phyloP scores from a whole-genome alignment of 1,140 invertebrate genomes.

The Paralvinella palmiformis region DNA sequence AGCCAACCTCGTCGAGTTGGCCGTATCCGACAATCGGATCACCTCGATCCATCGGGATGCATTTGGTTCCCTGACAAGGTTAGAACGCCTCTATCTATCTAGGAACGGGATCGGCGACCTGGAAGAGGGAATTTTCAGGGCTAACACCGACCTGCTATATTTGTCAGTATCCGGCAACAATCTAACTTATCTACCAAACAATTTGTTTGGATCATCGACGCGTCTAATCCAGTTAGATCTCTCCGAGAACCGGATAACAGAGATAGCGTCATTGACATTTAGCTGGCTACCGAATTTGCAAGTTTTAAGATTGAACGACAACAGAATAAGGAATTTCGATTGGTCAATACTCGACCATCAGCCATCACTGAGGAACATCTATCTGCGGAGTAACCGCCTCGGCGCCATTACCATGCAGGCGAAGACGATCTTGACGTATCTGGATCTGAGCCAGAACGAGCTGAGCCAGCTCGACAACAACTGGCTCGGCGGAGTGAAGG shows the following conservation, averaged over 20 bases:
- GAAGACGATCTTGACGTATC: no score
- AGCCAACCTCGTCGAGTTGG: slow-evolving; percentile 64
- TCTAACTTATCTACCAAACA: neutral
- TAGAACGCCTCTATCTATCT: neutral
- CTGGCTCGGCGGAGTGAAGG: neutral
- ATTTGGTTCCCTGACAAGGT: slow-evolving; percentile 52
- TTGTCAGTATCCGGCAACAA: slow-evolving; percentile 8
- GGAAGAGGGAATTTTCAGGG: neutral
- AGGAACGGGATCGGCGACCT: slow-evolving; percentile 1
- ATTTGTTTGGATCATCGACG: slow-evolving; percentile 55
- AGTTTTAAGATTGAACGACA: slow-evolving; percentile 54
- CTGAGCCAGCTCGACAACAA: no score
- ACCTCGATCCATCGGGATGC: slow-evolving; percentile 67
- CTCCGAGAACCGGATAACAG: slow-evolving; percentile 62
- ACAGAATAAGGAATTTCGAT: slow-evolving; percentile 49
- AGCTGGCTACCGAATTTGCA: slow-evolving; percentile 51
- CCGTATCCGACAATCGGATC: slow-evolving; percentile 69
- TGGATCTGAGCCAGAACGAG: no score
- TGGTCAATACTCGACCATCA: neutral
- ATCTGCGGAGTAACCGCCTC: neutral
- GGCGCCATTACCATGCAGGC: neutral
- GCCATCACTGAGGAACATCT: neutral
- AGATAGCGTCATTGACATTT: slow-evolving; percentile 55
- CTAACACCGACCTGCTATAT: neutral
- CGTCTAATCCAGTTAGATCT: slow-evolving; percentile 62